Evolutionary conservation across 2,888 invertebrate species (phyloP), one percentile per base, ranked within the genome.

Genomic region (Agonopterix alstromeriana): DNA sequence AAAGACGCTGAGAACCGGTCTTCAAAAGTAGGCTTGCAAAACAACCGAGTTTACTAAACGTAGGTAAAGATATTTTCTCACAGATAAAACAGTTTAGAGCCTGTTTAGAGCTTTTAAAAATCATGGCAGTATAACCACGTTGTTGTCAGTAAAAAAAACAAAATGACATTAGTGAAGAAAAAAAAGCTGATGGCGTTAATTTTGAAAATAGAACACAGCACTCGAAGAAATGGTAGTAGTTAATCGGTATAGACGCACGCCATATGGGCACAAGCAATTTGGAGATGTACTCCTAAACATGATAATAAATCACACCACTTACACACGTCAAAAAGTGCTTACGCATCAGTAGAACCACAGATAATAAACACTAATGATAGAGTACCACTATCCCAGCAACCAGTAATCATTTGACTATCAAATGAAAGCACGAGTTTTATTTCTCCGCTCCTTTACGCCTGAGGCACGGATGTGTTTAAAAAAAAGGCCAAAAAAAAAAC

Each of bases 11-110:
- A 54, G 62, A 85, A 86, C 86, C 82, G 82, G 86, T 85, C 74
- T 69, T 36, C 54, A 67, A 73, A 82, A 74, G 80, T 81, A 77
- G 78, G 77, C 77, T 82, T 77, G 82, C 82, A 74, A 84, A 83
- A 82, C 79, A 10, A n/a, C 38, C 9, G 0, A 38, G 38, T n/a
- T 38, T n/a, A n/a, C n/a, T 27, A 38, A 38, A n/a, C 38, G 38
- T n/a, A 10, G 9, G 10, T 10, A 10, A n/a, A n/a, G 38, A 38
- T 36, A 36, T 38, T 38, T 17, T n/a, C 38, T 38, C 27, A 10
- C 10, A 4, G 10, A 38, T 38, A n/a, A 38, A 10, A 38, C 4
- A 38, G 38, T 38, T 38, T 38, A 10, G 38, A 38, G n/a, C 5
- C 7, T 27, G 38, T 38, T 38, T 38, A 10, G 38, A 38, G n/a